These are phyloP conservation scores for Calyptommatus sinebrachiatus DNA, from an alignment of 2,113 vertebrate genomes.

Conservation along the genomic window DNA sequence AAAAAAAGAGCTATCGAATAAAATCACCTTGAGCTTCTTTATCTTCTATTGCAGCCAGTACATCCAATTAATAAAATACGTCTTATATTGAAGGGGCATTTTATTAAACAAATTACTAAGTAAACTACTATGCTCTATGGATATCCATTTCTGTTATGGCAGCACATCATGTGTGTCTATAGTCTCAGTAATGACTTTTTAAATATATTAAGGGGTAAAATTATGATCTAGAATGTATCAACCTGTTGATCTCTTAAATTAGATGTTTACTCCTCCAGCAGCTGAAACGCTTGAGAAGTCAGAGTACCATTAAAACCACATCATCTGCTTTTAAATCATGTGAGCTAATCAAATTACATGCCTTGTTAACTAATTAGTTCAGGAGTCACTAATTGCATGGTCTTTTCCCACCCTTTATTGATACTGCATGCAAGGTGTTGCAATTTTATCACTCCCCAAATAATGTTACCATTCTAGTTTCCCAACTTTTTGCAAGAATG, in stretches of 20 bases:
- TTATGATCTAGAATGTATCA: constrained; percentile 30
- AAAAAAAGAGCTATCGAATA: neutral
- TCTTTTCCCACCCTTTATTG: constrained; percentile 50
- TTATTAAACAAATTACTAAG: neutral
- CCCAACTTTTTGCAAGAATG: constrained; percentile 3
- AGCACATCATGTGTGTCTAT: neutral
- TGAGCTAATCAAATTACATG: constrained; percentile 72
- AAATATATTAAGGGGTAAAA: constrained; percentile 10
- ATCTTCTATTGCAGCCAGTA: neutral
- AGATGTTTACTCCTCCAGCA: constrained; percentile 30
- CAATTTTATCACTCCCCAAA: constrained; percentile 23
- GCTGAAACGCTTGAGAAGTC: constrained; percentile 44
- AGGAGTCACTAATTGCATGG: constrained; percentile 52
- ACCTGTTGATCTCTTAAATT: constrained; percentile 43
- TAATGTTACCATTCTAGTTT: constrained; percentile 8
- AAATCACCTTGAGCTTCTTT: neutral
- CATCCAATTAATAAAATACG: too few species aligned
- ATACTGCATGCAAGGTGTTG: constrained; percentile 14
- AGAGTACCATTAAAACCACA: constrained; percentile 54
- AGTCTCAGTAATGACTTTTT: neutral
- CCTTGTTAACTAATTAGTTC: constrained; percentile 70
- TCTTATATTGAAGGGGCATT: neutral
- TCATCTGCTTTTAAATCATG: constrained; percentile 63
- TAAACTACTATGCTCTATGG: neutral
- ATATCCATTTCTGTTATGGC: neutral